These are phyloP conservation scores for Anadara kagoshimensis DNA, from an alignment of 1,140 invertebrate genomes.

Conservation along the genomic window DNA sequence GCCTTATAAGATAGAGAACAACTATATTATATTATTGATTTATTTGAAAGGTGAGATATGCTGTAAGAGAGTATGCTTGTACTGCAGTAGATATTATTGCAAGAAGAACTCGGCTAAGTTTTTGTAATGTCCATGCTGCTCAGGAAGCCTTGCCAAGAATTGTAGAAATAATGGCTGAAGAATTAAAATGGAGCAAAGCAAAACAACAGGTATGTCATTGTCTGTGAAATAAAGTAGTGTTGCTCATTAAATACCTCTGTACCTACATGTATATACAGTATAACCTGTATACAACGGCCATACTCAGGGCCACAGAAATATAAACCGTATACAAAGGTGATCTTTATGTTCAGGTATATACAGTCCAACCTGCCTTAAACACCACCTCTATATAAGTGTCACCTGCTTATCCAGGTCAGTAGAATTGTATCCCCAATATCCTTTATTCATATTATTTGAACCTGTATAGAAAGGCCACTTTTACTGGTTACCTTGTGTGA, in stretches of 20 bases:
- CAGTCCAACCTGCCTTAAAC: no score
- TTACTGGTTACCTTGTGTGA: no score
- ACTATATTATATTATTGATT: not conserved
- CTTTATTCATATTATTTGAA: no score
- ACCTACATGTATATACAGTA: no score
- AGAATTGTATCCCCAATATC: no score
- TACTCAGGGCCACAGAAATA: no score
- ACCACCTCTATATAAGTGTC: no score
- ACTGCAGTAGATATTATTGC: slow-evolving; percentile 98
- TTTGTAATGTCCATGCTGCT: slow-evolving; percentile 95
- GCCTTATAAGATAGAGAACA: not conserved
- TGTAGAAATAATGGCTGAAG: slow-evolving; percentile 96
- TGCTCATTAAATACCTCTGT: not conserved
- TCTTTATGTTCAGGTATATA: no score
- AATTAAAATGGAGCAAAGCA: slow-evolving; percentile 92
- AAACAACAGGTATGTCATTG: slow-evolving; percentile 74
- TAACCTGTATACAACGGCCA: no score
- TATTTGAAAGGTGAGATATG: slow-evolving; percentile 85
- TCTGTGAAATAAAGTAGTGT: not conserved
- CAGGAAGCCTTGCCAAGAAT: slow-evolving; percentile 95
- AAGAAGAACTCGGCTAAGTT: slow-evolving; percentile 91
- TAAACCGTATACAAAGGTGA: no score
- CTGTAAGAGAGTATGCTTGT: slow-evolving; percentile 95
- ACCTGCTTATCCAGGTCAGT: no score
- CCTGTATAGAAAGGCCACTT: no score